Evolutionary conservation across 2,888 invertebrate species (phyloP).

Genomic region (Drosophila melanosoma): DNA sequence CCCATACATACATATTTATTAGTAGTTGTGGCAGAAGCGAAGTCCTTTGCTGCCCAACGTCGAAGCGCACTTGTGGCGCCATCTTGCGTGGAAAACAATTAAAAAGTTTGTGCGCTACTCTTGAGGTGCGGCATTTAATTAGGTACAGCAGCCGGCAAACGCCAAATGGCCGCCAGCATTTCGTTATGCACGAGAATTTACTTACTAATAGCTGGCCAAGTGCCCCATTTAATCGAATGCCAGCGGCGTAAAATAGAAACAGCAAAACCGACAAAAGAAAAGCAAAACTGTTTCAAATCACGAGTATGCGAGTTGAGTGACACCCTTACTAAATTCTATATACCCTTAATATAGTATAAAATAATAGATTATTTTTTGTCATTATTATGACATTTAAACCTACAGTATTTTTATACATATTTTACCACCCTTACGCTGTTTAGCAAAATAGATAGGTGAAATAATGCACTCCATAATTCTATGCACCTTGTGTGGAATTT

Average conservation of each 20-base stretch:
- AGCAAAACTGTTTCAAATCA: not conserved
- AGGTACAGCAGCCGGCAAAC: slow-evolving; percentile 55
- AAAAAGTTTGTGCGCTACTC: slow-evolving; percentile 74
- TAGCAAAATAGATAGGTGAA: not conserved
- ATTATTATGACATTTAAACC: not conserved
- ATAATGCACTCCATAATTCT: not conserved
- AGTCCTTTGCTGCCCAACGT: slow-evolving; percentile 51
- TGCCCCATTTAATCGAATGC: slow-evolving; percentile 77
- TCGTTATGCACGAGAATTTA: slow-evolving; percentile 65
- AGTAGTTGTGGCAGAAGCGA: slow-evolving; percentile 3
- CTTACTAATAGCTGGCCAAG: slow-evolving; percentile 69
- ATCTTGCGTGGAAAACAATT: slow-evolving; percentile 75
- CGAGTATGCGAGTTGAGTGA: not conserved
- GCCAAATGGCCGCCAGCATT: slow-evolving; percentile 60
- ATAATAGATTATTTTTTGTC: not conserved
- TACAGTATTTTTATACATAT: not conserved
- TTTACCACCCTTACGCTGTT: not conserved
- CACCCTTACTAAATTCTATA: not conserved
- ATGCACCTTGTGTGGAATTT: not conserved
- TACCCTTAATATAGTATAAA: not conserved
- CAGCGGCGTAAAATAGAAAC: slow-evolving; percentile 44
- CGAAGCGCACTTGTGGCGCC: slow-evolving; percentile 63
- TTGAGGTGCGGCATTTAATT: slow-evolving; percentile 68
- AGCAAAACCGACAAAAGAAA: slow-evolving; percentile 2
- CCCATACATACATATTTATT: slow-evolving; percentile 9